A percentile compares a stretch with the other conserved stretches of the same genome.
Evolutionary conservation across 2,888 invertebrate genomes (phyloP).

Genomic region (Drosophila barbarae): DNA sequence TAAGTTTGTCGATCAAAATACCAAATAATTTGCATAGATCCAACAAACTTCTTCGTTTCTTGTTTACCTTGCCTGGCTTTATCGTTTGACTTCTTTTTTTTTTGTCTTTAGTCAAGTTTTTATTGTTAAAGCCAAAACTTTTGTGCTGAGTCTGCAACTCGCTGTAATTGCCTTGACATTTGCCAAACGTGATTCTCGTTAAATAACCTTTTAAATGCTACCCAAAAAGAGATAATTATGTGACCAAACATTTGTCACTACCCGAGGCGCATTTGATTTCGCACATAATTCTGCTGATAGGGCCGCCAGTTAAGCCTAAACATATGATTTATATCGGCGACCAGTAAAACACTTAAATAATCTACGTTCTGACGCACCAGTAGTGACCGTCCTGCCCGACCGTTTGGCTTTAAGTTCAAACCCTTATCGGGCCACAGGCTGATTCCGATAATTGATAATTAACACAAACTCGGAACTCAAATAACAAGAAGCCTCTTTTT

Average conservation of each 20-base stretch:
- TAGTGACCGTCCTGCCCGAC: background rate
- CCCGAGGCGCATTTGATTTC: constrained; percentile 7
- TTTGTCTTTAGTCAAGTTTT: constrained; percentile 6
- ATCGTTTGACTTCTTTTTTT: constrained; percentile 5
- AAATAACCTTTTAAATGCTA: constrained; percentile 8
- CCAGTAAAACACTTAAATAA: constrained; percentile 10
- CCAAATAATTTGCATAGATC: constrained; percentile 17
- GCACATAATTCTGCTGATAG: constrained; percentile 5
- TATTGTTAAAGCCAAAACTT: constrained; percentile 12
- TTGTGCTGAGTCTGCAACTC: constrained; percentile 31
- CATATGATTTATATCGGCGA: constrained; percentile 15
- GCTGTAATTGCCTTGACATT: constrained; percentile 53
- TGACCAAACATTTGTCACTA: constrained; percentile 3
- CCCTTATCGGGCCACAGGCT: constrained; percentile 27
- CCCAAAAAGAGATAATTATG: background rate
- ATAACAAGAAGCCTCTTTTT: background rate
- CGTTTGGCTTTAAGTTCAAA: constrained; percentile 16
- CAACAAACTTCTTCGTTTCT: constrained; percentile 15
- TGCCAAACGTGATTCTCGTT: constrained; percentile 25
- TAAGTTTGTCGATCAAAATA: constrained; percentile 5
- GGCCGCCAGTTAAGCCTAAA: background rate
- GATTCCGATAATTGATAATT: constrained; percentile 35
- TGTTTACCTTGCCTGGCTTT: constrained; percentile 23
- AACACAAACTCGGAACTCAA: constrained; percentile 6
- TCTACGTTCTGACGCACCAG: constrained; percentile 18